These are phyloP conservation scores for Acrocephalus arundinaceus DNA, from an alignment of 2,113 vertebrate species.

Conservation along the genomic window DNA sequence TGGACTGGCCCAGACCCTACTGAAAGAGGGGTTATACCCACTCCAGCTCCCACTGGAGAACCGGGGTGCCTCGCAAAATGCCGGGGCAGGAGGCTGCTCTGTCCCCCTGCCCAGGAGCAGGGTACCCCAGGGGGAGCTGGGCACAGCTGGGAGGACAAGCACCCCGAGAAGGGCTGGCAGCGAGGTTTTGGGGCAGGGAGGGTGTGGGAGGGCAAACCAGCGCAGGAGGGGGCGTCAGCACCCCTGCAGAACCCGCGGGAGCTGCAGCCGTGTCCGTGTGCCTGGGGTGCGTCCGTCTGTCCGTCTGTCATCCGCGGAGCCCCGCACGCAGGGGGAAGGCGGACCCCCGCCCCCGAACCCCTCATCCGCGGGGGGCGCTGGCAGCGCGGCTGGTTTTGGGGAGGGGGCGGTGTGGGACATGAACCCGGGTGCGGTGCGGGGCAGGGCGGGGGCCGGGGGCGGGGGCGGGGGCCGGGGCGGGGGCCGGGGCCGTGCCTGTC, in stretches of 20 bases:
- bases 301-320: background rate
- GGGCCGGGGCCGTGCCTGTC: no score
- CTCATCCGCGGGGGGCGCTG: background rate
- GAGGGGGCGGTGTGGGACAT: background rate
- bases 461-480: background rate
- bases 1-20: background rate
- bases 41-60: accelerated
- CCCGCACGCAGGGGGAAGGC: accelerated
- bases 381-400: background rate
- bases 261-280: background rate
- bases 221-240: accelerated
- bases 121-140: background rate
- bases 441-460: background rate
- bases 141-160: background rate
- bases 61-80: background rate
- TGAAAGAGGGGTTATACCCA: background rate
- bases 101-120: background rate
- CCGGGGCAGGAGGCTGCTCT: accelerated
- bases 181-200: background rate
- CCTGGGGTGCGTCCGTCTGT: background rate
- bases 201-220: background rate
- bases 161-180: accelerated
- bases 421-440: background rate
- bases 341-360: background rate
- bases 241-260: background rate